Percentiles rank a stretch among this genome's conserved stretches.
Conservation (phyloP, 2,888 invertebrate species). For the Abrostola triplasia region DNA sequence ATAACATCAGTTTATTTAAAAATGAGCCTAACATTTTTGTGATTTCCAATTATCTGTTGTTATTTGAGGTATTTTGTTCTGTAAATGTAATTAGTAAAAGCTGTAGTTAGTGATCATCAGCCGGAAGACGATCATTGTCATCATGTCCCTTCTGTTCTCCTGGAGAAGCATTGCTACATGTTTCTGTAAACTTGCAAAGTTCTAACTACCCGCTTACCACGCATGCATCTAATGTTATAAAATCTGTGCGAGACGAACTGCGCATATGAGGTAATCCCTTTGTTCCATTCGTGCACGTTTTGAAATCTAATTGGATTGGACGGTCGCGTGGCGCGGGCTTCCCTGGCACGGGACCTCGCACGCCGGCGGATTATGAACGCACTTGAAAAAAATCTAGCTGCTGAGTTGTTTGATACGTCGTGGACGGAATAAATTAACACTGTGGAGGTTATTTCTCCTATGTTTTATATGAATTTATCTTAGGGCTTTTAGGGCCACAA, state of each 20-base stretch:
- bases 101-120: too few species aligned
- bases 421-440: background rate
- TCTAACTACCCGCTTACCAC: slow-evolving; percentile 8
- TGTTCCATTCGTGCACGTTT: slow-evolving; percentile 63
- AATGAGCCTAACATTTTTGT: too few species aligned
- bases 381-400: slow-evolving; percentile 39
- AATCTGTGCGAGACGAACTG: slow-evolving; percentile 63
- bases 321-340: slow-evolving; percentile 72
- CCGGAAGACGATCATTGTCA: too few species aligned
- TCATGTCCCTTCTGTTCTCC: background rate
- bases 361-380: slow-evolving; percentile 49
- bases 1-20: too few species aligned
- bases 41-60: too few species aligned
- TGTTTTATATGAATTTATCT: too few species aligned
- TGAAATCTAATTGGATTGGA: slow-evolving; percentile 70
- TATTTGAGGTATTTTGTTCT: too few species aligned
- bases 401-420: slow-evolving; percentile 12
- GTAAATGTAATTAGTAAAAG: too few species aligned
- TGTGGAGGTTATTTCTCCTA: background rate
- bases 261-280: slow-evolving; percentile 64
- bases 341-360: slow-evolving; percentile 66
- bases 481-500: too few species aligned
- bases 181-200: background rate
- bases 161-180: background rate
- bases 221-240: slow-evolving; percentile 37